phyloP scores from a whole-genome alignment of 2,113 vertebrate species.

The Centrocercus urophasianus region DNA sequence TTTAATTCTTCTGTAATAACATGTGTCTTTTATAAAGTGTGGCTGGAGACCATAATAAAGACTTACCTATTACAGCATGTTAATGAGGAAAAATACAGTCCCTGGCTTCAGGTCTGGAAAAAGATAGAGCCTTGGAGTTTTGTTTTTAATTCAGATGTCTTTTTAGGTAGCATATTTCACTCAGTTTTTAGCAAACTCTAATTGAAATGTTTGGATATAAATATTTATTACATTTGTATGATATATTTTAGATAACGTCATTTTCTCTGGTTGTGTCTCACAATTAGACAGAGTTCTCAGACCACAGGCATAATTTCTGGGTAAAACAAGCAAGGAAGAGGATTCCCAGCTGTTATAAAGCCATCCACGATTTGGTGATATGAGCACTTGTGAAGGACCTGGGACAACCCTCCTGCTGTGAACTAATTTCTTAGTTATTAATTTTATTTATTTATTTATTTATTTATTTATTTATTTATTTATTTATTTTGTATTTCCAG shows the following conservation, averaged over 20 bases:
- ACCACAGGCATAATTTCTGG: neutral
- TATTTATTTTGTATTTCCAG: neutral
- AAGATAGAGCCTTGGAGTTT: neutral
- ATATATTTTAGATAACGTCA: neutral
- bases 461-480: no score
- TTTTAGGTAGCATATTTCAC: neutral
- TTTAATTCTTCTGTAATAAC: conserved; percentile 11
- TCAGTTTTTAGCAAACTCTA: neutral
- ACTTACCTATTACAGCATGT: neutral
- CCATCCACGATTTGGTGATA: neutral
- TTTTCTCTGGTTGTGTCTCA: neutral
- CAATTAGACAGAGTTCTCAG: neutral
- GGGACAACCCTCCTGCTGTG: rapidly evolving
- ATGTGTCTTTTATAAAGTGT: conserved; percentile 58
- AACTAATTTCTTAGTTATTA: neutral
- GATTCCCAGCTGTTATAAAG: neutral
- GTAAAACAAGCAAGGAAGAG: neutral
- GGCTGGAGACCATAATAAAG: conserved; percentile 29
- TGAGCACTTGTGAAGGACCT: neutral
- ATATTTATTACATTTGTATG: neutral
- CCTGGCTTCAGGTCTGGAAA: conserved; percentile 29
- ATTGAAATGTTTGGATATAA: neutral
- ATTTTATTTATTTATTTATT: neutral
- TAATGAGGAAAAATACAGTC: conserved; percentile 3
- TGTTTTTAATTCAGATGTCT: neutral